These are phyloP conservation scores for Globicephala melas DNA, from an alignment of 2,113 vertebrate species.

Conservation along the genomic window DNA sequence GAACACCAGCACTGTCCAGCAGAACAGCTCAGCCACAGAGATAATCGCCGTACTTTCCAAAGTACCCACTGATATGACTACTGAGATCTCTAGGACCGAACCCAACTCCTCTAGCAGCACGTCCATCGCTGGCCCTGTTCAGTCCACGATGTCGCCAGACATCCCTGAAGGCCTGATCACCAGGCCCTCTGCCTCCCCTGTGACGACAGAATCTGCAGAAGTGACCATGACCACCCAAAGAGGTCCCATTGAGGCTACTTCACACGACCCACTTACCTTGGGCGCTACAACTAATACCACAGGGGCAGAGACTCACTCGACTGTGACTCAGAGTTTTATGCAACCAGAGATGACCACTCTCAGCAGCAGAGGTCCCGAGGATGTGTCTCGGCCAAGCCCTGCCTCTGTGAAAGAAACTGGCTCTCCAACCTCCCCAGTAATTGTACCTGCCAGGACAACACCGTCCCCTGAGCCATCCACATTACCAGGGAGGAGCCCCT, in stretches of 20 bases:
- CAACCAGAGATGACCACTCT: accelerated
- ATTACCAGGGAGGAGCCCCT: accelerated
- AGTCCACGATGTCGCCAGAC: too few relatives aligned
- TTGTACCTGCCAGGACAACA: accelerated
- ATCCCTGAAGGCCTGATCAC: too few relatives aligned
- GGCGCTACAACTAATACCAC: accelerated
- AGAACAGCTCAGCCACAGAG: too few relatives aligned
- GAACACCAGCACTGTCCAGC: too few relatives aligned
- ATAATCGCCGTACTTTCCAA: too few relatives aligned
- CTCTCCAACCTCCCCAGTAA: background rate
- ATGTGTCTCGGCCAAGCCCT: too few relatives aligned
- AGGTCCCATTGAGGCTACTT: background rate
- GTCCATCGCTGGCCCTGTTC: too few relatives aligned
- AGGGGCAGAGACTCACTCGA: accelerated
- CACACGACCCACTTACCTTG: accelerated
- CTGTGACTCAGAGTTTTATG: accelerated
- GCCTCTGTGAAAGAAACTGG: background rate
- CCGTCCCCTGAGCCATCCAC: accelerated
- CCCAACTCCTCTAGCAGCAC: too few relatives aligned
- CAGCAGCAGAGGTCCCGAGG: background rate
- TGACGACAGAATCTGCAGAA: background rate
- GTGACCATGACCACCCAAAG: too few relatives aligned
- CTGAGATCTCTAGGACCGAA: too few relatives aligned
- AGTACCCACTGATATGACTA: too few relatives aligned
- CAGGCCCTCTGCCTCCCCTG: accelerated